Evolutionary conservation across 2,888 invertebrate species (phyloP), one percentile per base, ranked within the genome.

Genomic region (Sinentomon sp.): DNA sequence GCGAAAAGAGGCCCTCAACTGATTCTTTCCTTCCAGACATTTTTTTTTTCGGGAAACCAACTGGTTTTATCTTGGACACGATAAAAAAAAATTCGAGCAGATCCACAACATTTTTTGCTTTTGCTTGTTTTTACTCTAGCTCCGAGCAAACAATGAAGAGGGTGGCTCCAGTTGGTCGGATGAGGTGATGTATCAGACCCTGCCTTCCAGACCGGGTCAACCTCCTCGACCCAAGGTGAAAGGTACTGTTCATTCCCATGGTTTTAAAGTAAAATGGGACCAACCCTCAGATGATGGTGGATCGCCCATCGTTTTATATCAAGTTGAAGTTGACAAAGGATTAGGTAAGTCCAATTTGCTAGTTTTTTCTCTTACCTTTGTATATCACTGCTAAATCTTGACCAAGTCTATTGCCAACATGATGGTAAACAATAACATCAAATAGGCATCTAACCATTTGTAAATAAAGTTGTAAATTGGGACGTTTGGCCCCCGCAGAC

Each of bases 91-190:
- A n/a, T n/a, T n/a, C n/a, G n/a, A n/a, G n/a, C n/a, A n/a, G n/a
- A n/a, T n/a, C n/a, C n/a, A n/a, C n/a, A n/a, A n/a, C n/a, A 6
- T n/a, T n/a, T 12, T 26, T n/a, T 26, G 7, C 14, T 14, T n/a
- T 14, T n/a, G 13, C 12, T n/a, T 26, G 7, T 26, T n/a, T 9
- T 2, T 17, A 9, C 10, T 17, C 2, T 3, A 9, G 5, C 3
- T 29, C 12, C 13, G 69, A 41, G 71, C 76, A 42, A 69, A 69
- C 49, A 83, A 80, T 48, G 71, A 72, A 42, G 77, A 78, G 45
- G 83, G 83, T 3, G 60, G 63, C 42, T 77, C 80, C 5, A 64
- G 66, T 12, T 80, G 77, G 77, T 78, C 77, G 21, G 64, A 69
- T 32, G 69, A 74, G 48, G 71, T 80, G 14, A 54, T 61, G 34